Percentiles rank a stretch among this genome's conserved stretches.
phyloP scores from a whole-genome alignment of 2,888 invertebrate species.

The Cataglyphis rosenhaueri region DNA sequence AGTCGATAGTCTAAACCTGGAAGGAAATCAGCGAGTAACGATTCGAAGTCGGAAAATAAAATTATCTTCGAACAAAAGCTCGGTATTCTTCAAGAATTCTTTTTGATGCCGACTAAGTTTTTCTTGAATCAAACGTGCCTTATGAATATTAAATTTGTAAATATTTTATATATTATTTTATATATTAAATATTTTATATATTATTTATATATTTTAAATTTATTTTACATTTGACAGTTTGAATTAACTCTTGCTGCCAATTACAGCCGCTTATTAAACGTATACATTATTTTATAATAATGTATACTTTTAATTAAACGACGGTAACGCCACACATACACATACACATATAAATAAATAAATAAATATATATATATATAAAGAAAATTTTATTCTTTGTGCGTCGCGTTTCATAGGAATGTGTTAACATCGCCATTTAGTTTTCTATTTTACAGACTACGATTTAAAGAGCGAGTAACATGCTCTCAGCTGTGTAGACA shows the following conservation, averaged over 20 bases:
- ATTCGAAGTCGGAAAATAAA: conserved; percentile 72
- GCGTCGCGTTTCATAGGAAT: background rate
- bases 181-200: background rate
- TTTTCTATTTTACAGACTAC: conserved; percentile 46
- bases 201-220: background rate
- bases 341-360: background rate
- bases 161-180: background rate
- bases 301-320: background rate
- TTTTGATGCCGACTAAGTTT: background rate
- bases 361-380: no score
- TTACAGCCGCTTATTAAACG: background rate
- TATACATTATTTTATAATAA: no score
- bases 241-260: background rate
- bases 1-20: conserved; percentile 52
- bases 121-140: background rate
- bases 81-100: background rate
- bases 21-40: conserved; percentile 59
- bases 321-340: no score
- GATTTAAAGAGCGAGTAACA: conserved; percentile 59
- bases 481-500: conserved; percentile 30
- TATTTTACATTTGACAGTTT: background rate
- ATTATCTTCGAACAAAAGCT: conserved; percentile 72
- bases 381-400: background rate
- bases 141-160: background rate
- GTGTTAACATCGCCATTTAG: background rate